These are phyloP conservation scores for Charaxes varanes DNA, from an alignment of 1,140 invertebrate species.

Conservation along the genomic window DNA sequence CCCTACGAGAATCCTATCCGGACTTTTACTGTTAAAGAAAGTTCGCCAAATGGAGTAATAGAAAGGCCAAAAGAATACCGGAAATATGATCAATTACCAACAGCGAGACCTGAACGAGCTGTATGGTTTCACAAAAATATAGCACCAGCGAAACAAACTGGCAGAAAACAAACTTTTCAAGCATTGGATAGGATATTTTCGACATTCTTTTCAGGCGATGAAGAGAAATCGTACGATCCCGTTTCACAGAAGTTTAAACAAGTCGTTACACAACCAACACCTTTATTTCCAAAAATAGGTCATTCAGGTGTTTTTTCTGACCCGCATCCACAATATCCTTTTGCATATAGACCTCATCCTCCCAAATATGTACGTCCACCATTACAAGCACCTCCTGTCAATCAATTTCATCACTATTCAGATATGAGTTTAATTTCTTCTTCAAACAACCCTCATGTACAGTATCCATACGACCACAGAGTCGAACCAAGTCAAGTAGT, in stretches of 20 bases:
- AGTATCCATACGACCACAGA: constrained; percentile 32
- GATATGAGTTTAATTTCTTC: constrained; percentile 21
- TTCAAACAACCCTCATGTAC: constrained; percentile 23
- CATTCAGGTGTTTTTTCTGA: constrained; percentile 32
- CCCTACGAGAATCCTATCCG: constrained; percentile 59
- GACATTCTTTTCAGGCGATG: constrained; percentile 52
- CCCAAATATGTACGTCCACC: constrained; percentile 34
- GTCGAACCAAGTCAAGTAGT: constrained; percentile 29
- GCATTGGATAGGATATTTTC: constrained; percentile 56
- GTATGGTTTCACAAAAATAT: constrained; percentile 66
- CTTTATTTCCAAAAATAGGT: constrained; percentile 40
- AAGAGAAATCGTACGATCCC: constrained; percentile 36
- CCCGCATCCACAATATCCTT: constrained; percentile 36
- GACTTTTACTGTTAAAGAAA: constrained; percentile 65
- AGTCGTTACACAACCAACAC: constrained; percentile 23
- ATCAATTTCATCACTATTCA: constrained; percentile 28
- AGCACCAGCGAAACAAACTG: constrained; percentile 28
- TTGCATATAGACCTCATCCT: constrained; percentile 38
- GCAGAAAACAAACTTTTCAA: constrained; percentile 31
- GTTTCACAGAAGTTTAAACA: constrained; percentile 33
- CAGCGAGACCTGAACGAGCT: constrained; percentile 37
- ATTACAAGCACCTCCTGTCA: constrained; percentile 24
- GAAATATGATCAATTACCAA: constrained; percentile 18
- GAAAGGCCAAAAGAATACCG: constrained; percentile 28
- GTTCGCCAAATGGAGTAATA: constrained; percentile 26